Base-by-base conservation (phyloP, 2,888 invertebrate genomes). In the Heliconius charithonia region DNA sequence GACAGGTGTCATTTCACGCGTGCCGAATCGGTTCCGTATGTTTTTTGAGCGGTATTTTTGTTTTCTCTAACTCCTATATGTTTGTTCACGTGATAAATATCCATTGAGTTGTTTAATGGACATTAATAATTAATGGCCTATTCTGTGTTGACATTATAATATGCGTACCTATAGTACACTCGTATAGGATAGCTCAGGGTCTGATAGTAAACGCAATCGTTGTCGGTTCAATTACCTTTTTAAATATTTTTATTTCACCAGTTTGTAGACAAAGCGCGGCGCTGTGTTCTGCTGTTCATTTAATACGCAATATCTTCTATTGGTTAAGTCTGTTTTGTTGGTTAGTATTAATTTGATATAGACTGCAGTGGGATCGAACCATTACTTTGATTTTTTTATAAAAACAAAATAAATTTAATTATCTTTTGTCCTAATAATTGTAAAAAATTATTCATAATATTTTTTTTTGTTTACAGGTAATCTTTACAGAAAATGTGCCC, bases 1-100 rank as follows among this genome's bases (percentile, higher is more conserved):
- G 91, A 91, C 91, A 92, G 88, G 85, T 92, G 92, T 89, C 91
- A 90, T 88, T 88, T 87, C 84, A 85, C 82, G 81, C 83, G 83
- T 85, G 84, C 80, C 83, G 82, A 85, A 84, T 84, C 83, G 82
- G 79, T 84, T 80, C 81, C 83, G 81, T 78, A 80, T 82, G 83
- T 85, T 84, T 84, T 82, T 69, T 73, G 77, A 84, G 51, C 73
- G 59, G 65, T 59, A 78, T 80, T 81, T 79, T 78, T 80, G 65
- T 77, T 79, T 79, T 81, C 77, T 75, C 67, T 79, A 77, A 63
- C 56, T 75, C 27, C 25, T 72, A 69, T 75, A 72, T 72, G 76
- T 75, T 78, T 80, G 66, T 70, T 51, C 71, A 76, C 32, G 70
- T 72, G 16, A 32, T 63, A 45, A 62, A 70, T 29, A 56, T 63